phyloP scores from a whole-genome alignment of 1,140 invertebrate genomes.

The Scaptodrosophila lebanonensis region DNA sequence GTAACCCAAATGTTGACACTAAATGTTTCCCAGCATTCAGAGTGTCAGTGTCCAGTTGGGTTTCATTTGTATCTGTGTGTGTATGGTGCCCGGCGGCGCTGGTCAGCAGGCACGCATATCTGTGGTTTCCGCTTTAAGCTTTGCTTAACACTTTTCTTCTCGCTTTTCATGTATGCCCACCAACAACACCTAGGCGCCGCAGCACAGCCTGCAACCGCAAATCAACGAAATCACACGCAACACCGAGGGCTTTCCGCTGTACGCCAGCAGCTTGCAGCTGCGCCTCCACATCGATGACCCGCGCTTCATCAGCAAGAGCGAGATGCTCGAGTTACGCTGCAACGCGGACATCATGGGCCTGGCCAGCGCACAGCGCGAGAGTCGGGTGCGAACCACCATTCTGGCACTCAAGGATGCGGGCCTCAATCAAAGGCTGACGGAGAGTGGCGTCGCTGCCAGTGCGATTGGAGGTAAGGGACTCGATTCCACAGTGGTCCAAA shows the following conservation, averaged over 20 bases:
- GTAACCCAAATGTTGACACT: slow-evolving; percentile 14
- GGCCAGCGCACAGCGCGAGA: slow-evolving; percentile 40
- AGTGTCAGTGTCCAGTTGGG: too few relatives aligned
- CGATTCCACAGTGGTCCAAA: too few relatives aligned
- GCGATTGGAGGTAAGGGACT: slow-evolving; percentile 54
- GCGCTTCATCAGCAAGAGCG: slow-evolving; percentile 69
- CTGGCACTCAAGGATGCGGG: slow-evolving; percentile 64
- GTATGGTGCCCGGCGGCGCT: too few relatives aligned
- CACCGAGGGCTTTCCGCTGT: slow-evolving; percentile 63
- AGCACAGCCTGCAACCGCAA: slow-evolving; percentile 60
- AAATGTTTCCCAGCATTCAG: not conserved
- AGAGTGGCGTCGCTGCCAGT: slow-evolving; percentile 46
- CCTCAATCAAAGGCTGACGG: slow-evolving; percentile 61
- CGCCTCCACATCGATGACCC: slow-evolving; percentile 66
- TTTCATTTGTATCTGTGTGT: too few relatives aligned
- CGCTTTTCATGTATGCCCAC: slow-evolving; percentile 2
- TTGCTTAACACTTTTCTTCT: slow-evolving; percentile 7
- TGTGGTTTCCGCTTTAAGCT: slow-evolving; percentile 4
- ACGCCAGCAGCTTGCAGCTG: slow-evolving; percentile 62
- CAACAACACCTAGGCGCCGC: slow-evolving; percentile 61
- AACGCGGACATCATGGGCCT: slow-evolving; percentile 65
- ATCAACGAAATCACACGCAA: slow-evolving; percentile 69
- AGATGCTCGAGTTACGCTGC: slow-evolving; percentile 66
- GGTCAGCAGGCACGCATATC: slow-evolving; percentile 22
- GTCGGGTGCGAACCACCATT: slow-evolving; percentile 47